Conservation (phyloP, 1,140 invertebrate species). For the Lasaia peninsularis region DNA sequence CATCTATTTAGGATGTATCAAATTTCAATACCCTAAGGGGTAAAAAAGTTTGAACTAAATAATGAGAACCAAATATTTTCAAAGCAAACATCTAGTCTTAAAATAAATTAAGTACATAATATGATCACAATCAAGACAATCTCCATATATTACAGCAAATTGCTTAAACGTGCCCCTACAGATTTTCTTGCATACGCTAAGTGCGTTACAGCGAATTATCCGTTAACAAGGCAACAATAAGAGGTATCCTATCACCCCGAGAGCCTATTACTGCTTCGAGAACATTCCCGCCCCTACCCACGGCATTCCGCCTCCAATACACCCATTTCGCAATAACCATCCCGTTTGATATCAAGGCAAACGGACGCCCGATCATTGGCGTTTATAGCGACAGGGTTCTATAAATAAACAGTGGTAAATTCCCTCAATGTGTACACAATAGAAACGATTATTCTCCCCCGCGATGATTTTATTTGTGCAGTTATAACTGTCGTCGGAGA, state of each 20-base stretch:
- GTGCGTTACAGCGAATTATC: constrained; percentile 57
- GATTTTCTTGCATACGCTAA: constrained; percentile 51
- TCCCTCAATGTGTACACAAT: constrained; percentile 70
- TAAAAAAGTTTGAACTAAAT: no score
- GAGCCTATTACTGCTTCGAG: constrained; percentile 66
- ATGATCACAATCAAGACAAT: not conserved
- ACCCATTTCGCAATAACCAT: constrained; percentile 48
- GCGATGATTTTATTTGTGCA: constrained; percentile 75
- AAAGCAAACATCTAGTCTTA: no score
- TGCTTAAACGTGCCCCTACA: constrained; percentile 19
- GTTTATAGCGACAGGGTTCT: constrained; percentile 41
- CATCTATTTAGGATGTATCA: no score
- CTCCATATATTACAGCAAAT: constrained; percentile 2
- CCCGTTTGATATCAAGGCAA: constrained; percentile 17
- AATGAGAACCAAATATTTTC: no score
- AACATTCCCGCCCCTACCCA: constrained; percentile 59
- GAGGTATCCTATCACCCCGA: constrained; percentile 67
- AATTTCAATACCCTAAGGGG: no score
- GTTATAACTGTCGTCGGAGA: constrained; percentile 69
- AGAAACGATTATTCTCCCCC: constrained; percentile 70
- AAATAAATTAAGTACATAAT: no score
- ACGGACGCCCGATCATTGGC: constrained; percentile 15
- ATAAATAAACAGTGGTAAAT: constrained; percentile 37
- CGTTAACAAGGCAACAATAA: constrained; percentile 72
- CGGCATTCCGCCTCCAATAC: constrained; percentile 33